Conservation (phyloP, 2,113 vertebrate genomes). For the Miniopterus natalensis region DNA sequence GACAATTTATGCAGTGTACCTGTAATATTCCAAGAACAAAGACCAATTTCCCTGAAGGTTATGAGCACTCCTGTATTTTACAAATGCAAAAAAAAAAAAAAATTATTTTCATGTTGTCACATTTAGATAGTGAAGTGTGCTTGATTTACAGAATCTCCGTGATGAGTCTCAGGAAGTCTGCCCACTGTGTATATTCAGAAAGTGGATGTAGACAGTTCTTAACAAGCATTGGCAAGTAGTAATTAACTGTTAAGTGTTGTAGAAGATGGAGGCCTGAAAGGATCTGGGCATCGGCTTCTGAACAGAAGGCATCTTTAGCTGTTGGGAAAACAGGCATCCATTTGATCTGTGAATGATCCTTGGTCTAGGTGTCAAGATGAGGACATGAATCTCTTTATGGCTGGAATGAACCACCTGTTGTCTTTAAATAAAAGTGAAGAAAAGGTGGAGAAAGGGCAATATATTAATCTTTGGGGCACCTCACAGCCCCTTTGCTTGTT, state of each 20-base stretch:
- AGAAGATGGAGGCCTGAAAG: background rate
- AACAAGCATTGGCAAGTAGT: slow-evolving; percentile 8
- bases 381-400: background rate
- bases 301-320: background rate
- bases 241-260: background rate
- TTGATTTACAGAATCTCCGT: background rate
- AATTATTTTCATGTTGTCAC: slow-evolving; percentile 13
- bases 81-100: background rate
- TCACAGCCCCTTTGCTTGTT: background rate
- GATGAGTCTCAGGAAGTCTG: background rate
- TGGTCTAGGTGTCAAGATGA: background rate
- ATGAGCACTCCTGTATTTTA: slow-evolving; percentile 48
- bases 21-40: slow-evolving; percentile 67
- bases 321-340: background rate
- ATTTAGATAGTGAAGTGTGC: slow-evolving; percentile 45
- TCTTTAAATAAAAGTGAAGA: slow-evolving; percentile 19
- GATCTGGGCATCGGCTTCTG: background rate
- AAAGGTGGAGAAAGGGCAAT: slow-evolving; percentile 48
- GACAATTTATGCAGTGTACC: slow-evolving; percentile 54
- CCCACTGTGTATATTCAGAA: background rate
- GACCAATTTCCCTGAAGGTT: slow-evolving; percentile 68
- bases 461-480: slow-evolving; percentile 24
- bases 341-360: background rate
- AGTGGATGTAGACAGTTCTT: background rate
- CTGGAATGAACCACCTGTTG: slow-evolving; percentile 37